Percentiles rank a stretch among this genome's conserved stretches.
Conservation (phyloP, 2,113 vertebrate genomes). For the mouse (Mus musculus) region GRCm39 chr10:39251501-39252000, state of each 20-base stretch:
- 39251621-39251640: neutral
- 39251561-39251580: neutral
- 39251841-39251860: conserved; percentile 52
- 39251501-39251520: conserved; percentile 38
- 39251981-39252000: conserved; percentile 65
- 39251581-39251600: conserved; percentile 27
- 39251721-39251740: no score
- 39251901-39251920: neutral
- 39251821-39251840: conserved; percentile 44
- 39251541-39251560: conserved; percentile 45
- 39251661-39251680: no score
- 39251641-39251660: no score
- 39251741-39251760: conserved; percentile 19
- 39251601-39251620: conserved; percentile 43
- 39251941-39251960: conserved; percentile 52
- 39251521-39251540: conserved; percentile 18
- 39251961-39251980: conserved; percentile 30
- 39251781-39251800: conserved; percentile 52
- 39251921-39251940: neutral
- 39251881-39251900: neutral
- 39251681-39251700: no score
- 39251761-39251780: conserved; percentile 44
- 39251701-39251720: no score
- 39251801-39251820: conserved; percentile 64
- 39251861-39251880: conserved; percentile 41